Evolutionary conservation across 2,113 vertebrate species (phyloP).

Genomic region (Anthoscopus minutus): DNA sequence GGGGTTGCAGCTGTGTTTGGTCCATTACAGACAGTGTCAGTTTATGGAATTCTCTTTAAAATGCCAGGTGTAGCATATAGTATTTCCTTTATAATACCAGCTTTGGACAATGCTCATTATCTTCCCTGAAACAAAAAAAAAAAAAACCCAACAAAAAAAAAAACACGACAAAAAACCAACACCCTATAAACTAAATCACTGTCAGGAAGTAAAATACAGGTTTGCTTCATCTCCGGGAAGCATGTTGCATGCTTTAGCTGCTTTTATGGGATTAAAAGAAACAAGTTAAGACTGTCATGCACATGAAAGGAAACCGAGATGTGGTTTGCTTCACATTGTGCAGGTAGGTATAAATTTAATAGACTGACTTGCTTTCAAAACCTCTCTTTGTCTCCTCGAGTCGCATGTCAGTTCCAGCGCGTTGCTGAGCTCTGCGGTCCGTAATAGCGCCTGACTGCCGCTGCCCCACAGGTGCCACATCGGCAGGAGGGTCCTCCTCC

Average conservation of each 20-base stretch:
- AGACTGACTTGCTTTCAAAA: constrained; percentile 59
- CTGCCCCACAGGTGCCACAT: background rate
- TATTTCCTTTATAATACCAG: constrained; percentile 10
- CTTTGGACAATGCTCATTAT: constrained; percentile 28
- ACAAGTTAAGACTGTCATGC: constrained; percentile 56
- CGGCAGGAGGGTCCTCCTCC: background rate
- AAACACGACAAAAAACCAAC: background rate
- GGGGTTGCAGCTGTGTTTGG: background rate
- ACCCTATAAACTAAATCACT: constrained; percentile 40
- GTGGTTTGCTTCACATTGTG: constrained; percentile 58
- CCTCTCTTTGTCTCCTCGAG: constrained; percentile 23
- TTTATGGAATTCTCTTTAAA: background rate
- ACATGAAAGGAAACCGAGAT: constrained; percentile 57
- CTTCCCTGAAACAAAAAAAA: background rate
- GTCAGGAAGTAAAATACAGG: constrained; percentile 43
- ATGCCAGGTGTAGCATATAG: background rate
- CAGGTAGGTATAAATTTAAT: constrained; percentile 62
- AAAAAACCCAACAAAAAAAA: background rate
- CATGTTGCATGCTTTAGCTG: constrained; percentile 48
- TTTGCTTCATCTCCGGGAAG: constrained; percentile 39
- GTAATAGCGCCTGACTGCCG: background rate
- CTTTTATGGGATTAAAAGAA: constrained; percentile 62
- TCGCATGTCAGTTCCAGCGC: constrained; percentile 25
- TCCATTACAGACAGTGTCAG: background rate
- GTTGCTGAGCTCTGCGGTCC: background rate